Evolutionary conservation across 2,888 invertebrate genomes (phyloP).

Genomic region (Drosophila borealis): DNA sequence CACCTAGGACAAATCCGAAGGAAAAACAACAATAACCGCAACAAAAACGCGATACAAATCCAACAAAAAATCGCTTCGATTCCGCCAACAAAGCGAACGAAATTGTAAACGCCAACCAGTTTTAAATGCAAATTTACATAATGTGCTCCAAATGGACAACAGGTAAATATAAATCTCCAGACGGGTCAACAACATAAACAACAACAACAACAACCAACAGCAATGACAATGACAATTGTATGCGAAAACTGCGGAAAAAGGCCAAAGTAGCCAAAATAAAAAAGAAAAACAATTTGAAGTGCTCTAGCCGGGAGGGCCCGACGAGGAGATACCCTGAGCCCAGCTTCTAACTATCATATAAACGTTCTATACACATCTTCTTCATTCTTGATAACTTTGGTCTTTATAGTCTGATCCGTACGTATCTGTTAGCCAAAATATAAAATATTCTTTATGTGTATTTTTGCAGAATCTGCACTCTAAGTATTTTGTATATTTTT

Average conservation of each 20-base stretch:
- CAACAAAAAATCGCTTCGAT: conserved; percentile 23
- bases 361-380: too few species aligned
- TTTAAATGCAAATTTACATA: conserved; percentile 73
- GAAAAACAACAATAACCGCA: conserved; percentile 8
- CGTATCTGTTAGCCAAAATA: too few species aligned
- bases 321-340: too few species aligned
- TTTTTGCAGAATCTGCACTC: too few species aligned
- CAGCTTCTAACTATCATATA: too few species aligned
- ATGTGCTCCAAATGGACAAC: conserved; percentile 77
- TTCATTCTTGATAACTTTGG: too few species aligned
- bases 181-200: conserved; percentile 58
- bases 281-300: not conserved
- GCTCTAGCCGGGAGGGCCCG: too few species aligned
- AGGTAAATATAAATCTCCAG: conserved; percentile 66
- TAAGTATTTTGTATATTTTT: too few species aligned
- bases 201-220: conserved; percentile 39
- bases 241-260: conserved; percentile 76
- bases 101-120: conserved; percentile 62
- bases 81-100: conserved; percentile 33
- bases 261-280: conserved; percentile 44
- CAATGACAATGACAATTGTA: conserved; percentile 79
- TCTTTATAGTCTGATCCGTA: too few species aligned
- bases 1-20: conserved; percentile 57
- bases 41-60: conserved; percentile 51
- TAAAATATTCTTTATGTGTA: too few species aligned